Base-by-base conservation (phyloP, 2,113 vertebrate genomes). In the Alexandromys fortis region DNA sequence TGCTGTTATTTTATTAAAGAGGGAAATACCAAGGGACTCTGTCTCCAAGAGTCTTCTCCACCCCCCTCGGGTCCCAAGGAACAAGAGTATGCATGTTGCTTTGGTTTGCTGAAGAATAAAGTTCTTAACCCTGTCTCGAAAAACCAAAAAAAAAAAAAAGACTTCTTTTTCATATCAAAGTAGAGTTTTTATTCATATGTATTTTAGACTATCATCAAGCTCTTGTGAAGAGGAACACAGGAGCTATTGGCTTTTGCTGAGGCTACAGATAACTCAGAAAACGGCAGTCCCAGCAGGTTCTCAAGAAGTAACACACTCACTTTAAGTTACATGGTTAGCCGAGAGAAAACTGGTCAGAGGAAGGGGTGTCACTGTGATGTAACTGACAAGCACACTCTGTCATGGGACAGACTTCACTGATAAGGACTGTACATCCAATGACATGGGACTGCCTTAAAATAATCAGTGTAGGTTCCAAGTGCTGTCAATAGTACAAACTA, bases 171-270 rank as follows among this genome's bases (percentile, higher is more conserved):
- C 45, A 49, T 89, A 4, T 55, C 55, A 55, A 55, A 11, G 11
- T 94, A 30, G 61, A 94, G 91, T 49, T 79, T n/a, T 42, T 24
- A 0, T 78, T 93, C 14, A 35, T 30, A 63, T 72, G 42, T 45
- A 92, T 92, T 92, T 93, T 67, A 82, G 87, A 87, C 68, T 24
- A 49, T 67, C 82, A 75, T 72, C 63, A 89, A 89, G 26, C 79
- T 95, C 67, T 86, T 14, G 4, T 72, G 16, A 92, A 76, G 47
- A 91, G n/a, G 55, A 70, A 89, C 73, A 68, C 14, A 86, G 47
- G 63, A 28, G 26, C 58, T 28, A 87, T 78, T 91, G 90, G 86
- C 21, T 79, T 42, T 88, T 45, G 58, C 58, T 82, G n/a, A 52
- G 67, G 42, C 45, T 92, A 82, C 75, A 55, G 77, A 78, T 75